Base-by-base conservation (phyloP, 2,888 invertebrate genomes). In the Melikaiella ostensackeni region DNA sequence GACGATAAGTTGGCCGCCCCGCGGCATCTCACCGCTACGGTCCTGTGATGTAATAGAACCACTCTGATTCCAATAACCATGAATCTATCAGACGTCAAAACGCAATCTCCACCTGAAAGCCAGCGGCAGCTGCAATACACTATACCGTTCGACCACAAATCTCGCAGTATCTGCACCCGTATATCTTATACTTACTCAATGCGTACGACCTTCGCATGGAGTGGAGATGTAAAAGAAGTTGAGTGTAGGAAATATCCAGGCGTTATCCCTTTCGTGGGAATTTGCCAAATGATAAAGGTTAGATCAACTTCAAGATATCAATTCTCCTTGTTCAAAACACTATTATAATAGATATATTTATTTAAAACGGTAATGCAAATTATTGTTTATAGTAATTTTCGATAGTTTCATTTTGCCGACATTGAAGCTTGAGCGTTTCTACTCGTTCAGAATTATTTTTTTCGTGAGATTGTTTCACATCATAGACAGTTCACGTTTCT, bases 51-150 rank as follows among this genome's bases (percentile, higher is more conserved):
- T 84, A 85, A 87, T 84, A 83, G 88, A 86, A 88, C 88, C 88
- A 85, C 88, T 90, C 93, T 93, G 93, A 93, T 94, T 94, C 94
- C 95, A 94, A 95, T 95, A 95, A 94, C 95, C 95, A 95, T 95
- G 95, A 95, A 95, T 95, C 95, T 94, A 95, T 95, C 95, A 95
- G 92, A 93, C 93, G 94, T 95, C 95, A 94, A 94, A 94, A 94
- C 93, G 93, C 94, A 94, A 94, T 94, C 94, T 94, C 91, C 92
- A 92, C 92, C 92, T 92, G 92, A 92, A 88, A 91, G 92, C 92
- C 88, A 88, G 90, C 91, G 91, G 89, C 84, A 79, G 81, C 79
- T 77, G 83, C 89, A 89, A 87, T 73, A 75, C 73, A 62, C 88
- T 87, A 16, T 75, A 46, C 66, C 55, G 77, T n/a, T 78, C 70